Base-by-base conservation (phyloP, 1,140 invertebrate species). In the Paralvinella palmiformis region DNA sequence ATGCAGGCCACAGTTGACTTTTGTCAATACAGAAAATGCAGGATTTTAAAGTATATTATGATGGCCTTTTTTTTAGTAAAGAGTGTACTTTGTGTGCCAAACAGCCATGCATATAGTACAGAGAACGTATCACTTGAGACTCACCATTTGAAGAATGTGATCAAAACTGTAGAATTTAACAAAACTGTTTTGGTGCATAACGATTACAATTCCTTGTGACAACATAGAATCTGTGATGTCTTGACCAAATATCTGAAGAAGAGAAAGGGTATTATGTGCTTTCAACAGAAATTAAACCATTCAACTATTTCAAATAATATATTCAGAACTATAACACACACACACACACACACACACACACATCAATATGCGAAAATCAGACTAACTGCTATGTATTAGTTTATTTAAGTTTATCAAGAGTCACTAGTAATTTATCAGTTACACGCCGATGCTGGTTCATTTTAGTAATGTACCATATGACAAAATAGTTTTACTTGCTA, bases 171-270 rank as follows among this genome's bases (percentile, higher is more conserved):
- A 53, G 27, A 64, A 41, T 55, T 44, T 35, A 17, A 64, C 24
- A 29, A 45, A 27, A 6, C 56, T 52, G 27, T 53, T 32, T 24
- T 64, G 53, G 35, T 59, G 53, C 63, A 64, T 64, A 37, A 59
- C 32, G 24, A 64, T 15, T 20, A 64, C 22, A 59, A 58, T 31
- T 7, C 63, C 53, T 37, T 59, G 22, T 33, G 53, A 59, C 32
- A 64, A 10, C 37, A 59, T 64, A 24, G 31, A 48, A 41, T 48
- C 44, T 15, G 35, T 31, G 15, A 64, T 59, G 31, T 41, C 56
- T 59, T 32, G 53, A 45, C 63, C 55, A 64, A 64, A 64, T 15
- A 64, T 37, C 63, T 64, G 53, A 59, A 41, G 33, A n/a, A n/a
- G n/a, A n/a, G n/a, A n/a, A n/a, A n/a, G 24, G 50, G 29, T 33